These are phyloP conservation scores for Delichon dasypus DNA, from an alignment of 2,797 vertebrate genomes.

Conservation along the genomic window DNA sequence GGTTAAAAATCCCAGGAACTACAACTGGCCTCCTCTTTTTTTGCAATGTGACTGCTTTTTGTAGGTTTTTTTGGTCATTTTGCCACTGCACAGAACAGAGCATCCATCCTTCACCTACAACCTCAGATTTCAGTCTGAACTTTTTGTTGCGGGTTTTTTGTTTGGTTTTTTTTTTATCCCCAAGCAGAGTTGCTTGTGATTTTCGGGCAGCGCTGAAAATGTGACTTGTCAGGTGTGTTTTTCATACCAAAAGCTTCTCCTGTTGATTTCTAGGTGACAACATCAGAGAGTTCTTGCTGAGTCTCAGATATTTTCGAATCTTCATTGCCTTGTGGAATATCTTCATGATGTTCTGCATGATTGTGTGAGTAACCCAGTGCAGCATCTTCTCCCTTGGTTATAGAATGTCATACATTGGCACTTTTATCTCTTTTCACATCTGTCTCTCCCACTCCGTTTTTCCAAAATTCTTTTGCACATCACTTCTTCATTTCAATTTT, in stretches of 20 bases:
- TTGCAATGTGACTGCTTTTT: too few species aligned
- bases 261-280: constrained; percentile 86
- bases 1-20: neutral
- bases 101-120: rapidly evolving
- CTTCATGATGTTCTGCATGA: constrained; percentile 99
- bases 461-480: neutral
- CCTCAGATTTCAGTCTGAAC: neutral
- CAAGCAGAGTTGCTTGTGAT: neutral
- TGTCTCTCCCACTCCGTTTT: rapidly evolving
- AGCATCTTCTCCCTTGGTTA: too few species aligned
- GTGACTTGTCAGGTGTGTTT: neutral
- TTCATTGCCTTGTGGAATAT: constrained; percentile 98
- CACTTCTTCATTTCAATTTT: neutral
- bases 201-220: neutral
- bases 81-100: neutral
- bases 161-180: rapidly evolving
- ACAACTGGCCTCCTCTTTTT: neutral
- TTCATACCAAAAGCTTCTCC: neutral
- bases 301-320: constrained; percentile 94
- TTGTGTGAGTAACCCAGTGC: constrained; percentile 83
- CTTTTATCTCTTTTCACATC: neutral
- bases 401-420: rapidly evolving
- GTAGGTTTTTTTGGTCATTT: neutral
- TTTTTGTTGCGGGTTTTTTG: too few species aligned
- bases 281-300: constrained; percentile 94